These are phyloP conservation scores for Apistogramma diplotaenia DNA, from an alignment of 2,113 vertebrate genomes.

Conservation along the genomic window DNA sequence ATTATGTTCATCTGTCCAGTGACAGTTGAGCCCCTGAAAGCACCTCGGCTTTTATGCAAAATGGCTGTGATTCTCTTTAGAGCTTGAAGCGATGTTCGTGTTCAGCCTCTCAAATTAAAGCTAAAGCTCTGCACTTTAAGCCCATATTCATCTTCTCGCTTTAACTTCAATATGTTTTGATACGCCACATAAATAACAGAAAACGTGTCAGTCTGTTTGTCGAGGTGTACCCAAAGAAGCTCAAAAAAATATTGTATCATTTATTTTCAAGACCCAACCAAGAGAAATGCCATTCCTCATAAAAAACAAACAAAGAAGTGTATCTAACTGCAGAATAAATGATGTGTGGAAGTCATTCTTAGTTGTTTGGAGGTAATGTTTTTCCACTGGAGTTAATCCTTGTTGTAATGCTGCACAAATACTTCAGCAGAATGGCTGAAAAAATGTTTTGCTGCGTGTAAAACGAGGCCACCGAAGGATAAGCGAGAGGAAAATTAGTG, in stretches of 20 bases:
- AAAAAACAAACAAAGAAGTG: not conserved
- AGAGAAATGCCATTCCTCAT: not conserved
- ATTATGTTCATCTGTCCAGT: not conserved
- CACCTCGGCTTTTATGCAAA: too few relatives aligned
- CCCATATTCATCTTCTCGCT: not conserved
- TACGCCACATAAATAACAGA: not conserved
- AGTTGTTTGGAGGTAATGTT: not conserved
- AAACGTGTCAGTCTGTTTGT: not conserved
- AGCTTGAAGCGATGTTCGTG: not conserved
- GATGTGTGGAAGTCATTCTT: not conserved
- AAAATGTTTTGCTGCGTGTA: not conserved
- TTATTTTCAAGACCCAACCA: accelerated
- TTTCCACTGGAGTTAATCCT: not conserved
- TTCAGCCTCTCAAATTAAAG: not conserved
- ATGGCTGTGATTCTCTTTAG: too few relatives aligned
- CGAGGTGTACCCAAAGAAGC: not conserved
- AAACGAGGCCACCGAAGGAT: not conserved
- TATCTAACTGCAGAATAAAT: not conserved
- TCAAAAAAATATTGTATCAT: not conserved
- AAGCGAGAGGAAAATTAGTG: not conserved
- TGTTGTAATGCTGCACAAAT: not conserved
- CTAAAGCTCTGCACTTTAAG: not conserved
- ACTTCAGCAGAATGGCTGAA: not conserved
- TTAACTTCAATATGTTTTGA: not conserved
- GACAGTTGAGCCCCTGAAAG: not conserved